Base-by-base conservation (phyloP, 2,113 vertebrate species). In the Oplegnathus fasciatus region DNA sequence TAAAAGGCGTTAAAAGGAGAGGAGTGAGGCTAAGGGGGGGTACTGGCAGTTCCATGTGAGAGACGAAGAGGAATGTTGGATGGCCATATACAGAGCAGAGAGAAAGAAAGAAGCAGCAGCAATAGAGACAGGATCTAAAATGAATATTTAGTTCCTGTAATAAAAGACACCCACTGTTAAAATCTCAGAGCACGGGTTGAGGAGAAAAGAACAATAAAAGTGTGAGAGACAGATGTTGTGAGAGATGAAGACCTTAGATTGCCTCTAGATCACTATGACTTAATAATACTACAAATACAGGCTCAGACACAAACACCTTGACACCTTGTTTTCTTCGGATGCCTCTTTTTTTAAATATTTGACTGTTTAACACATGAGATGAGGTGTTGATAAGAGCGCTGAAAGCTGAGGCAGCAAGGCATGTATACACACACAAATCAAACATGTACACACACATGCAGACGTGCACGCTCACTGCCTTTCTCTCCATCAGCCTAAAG, bases 11-110 rank as follows among this genome's bases (percentile, higher is more conserved):
- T 90, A 86, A 90, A 88, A 82, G 82, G 82, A 89, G 67, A 79
- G 83, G 70, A 86, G 85, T 64, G 75, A 68, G 28, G 65, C 34
- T 65, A 10, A 10, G 6, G n/a, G n/a, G 80, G 78, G 75, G 72
- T 50, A 61, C 71, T 76, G 88, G 82, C 83, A 88, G 93, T 95
- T 93, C 93, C 91, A 92, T 76, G 69, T 72, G 88, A 94, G 88
- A 91, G 87, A 88, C 80, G 58, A 85, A 64, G 69, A 93, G 93
- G 94, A 95, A 96, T 95, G 94, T 44, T 87, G 77, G 54, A 88
- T 75, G 60, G 17, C 76, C 80, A 70, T 82, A 76, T 66, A 78
- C 74, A 86, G 81, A 48, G 52, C 24, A 46, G 62, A 71, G 18
- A 24, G 26, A 69, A 52, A 58, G 5, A 61, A 6, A 79, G n/a